phyloP scores from a whole-genome alignment of 1,140 invertebrate species.

The Aradophagus sp. region DNA sequence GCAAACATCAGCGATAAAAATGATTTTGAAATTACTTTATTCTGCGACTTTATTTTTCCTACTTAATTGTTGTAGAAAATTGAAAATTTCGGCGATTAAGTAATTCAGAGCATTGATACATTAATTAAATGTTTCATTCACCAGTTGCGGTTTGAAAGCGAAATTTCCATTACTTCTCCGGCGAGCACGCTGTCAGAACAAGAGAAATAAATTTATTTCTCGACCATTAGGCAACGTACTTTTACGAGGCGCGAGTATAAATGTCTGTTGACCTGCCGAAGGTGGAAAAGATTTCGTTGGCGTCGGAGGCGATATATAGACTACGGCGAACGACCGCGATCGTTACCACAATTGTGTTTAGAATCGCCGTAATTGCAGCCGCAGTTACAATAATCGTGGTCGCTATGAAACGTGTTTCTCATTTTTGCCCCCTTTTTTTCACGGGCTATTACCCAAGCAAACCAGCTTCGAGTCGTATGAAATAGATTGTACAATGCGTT shows the following conservation, averaged over 20 bases:
- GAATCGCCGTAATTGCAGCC: conserved; percentile 44
- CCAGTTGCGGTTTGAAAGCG: too few species aligned
- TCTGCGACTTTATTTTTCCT: too few species aligned
- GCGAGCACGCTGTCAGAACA: neutral
- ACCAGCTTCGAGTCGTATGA: conserved; percentile 31
- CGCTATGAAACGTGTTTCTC: conserved; percentile 30
- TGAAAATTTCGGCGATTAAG: too few species aligned
- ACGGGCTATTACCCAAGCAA: conserved; percentile 26
- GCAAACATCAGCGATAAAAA: too few species aligned
- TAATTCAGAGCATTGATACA: too few species aligned
- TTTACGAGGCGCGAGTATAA: too few species aligned
- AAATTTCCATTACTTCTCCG: conserved; percentile 9
- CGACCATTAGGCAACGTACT: neutral
- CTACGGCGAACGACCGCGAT: conserved; percentile 23
- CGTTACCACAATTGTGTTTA: conserved; percentile 49
- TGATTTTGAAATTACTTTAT: too few species aligned
- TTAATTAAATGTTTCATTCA: conserved; percentile 6
- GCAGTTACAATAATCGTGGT: conserved; percentile 47
- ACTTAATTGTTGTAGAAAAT: too few species aligned
- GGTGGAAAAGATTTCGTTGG: conserved; percentile 22
- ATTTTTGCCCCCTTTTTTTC: conserved; percentile 25
- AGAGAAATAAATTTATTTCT: conserved; percentile 6
- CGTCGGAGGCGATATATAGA: conserved; percentile 29
- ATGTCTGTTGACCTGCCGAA: too few species aligned
- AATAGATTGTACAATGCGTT: conserved; percentile 45